These are phyloP conservation scores for Calyptommatus sinebrachiatus DNA, from an alignment of 2,113 vertebrate genomes.

Conservation along the genomic window DNA sequence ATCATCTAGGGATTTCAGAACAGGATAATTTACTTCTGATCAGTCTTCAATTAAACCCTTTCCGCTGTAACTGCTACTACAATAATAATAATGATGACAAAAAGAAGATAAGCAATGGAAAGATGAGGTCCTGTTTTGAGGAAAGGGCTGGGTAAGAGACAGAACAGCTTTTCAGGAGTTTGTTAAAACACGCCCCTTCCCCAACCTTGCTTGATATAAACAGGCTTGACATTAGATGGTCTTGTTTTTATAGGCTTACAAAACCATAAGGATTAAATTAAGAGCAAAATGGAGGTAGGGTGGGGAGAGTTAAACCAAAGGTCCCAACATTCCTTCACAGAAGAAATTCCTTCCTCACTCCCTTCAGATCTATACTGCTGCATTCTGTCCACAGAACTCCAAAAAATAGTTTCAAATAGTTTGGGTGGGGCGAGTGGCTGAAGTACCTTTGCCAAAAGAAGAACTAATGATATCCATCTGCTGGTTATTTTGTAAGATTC, in stretches of 20 bases:
- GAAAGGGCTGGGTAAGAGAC: background rate
- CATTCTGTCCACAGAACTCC: background rate
- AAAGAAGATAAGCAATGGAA: background rate
- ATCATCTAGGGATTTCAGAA: background rate
- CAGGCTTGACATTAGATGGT: background rate
- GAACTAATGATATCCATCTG: constrained; percentile 33
- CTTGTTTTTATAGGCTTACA: constrained; percentile 29
- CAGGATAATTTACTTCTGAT: background rate
- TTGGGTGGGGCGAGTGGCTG: constrained; percentile 23
- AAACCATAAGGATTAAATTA: constrained; percentile 26
- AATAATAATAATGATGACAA: background rate
- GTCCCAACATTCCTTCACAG: constrained; percentile 58
- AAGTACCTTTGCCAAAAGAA: constrained; percentile 4
- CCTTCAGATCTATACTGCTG: background rate
- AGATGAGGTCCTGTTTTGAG: background rate
- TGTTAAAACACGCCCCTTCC: background rate
- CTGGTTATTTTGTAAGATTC: background rate
- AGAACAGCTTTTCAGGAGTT: background rate
- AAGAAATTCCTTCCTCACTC: constrained; percentile 49
- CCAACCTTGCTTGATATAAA: background rate
- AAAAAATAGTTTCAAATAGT: background rate
- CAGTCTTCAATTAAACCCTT: too few relatives aligned
- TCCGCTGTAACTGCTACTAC: too few relatives aligned
- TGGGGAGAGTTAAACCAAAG: background rate
- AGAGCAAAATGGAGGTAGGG: background rate